These are phyloP conservation scores for Aphrophora alni DNA, from an alignment of 2,888 invertebrate species.

Conservation along the genomic window DNA sequence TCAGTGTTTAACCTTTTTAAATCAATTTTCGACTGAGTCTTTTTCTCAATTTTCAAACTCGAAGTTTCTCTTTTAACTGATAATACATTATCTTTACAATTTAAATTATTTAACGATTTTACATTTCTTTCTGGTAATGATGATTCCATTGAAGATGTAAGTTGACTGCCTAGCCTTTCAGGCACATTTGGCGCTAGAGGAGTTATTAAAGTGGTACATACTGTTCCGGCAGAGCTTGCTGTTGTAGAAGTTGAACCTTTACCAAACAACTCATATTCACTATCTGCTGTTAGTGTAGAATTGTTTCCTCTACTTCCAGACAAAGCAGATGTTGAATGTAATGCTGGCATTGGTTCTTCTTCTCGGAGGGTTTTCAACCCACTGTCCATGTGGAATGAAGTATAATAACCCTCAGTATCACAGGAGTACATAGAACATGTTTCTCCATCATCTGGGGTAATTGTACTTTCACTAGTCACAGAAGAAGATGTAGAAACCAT, in stretches of 20 bases:
- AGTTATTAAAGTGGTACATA: slow-evolving; percentile 81
- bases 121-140: slow-evolving; percentile 48
- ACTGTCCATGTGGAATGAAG: slow-evolving; percentile 96
- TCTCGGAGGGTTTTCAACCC: slow-evolving; percentile 87
- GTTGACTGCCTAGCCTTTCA: slow-evolving; percentile 71
- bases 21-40: slow-evolving; percentile 45
- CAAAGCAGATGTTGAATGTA: slow-evolving; percentile 73
- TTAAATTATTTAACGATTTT: slow-evolving; percentile 38
- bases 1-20: slow-evolving; percentile 41
- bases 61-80: slow-evolving; percentile 44
- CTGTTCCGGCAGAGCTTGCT: slow-evolving; percentile 88
- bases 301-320: slow-evolving; percentile 71
- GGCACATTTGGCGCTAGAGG: slow-evolving; percentile 77
- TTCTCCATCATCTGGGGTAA: slow-evolving; percentile 86
- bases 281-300: slow-evolving; percentile 70
- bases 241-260: slow-evolving; percentile 86
- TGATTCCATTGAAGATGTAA: slow-evolving; percentile 39
- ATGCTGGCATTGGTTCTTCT: slow-evolving; percentile 68
- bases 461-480: slow-evolving; percentile 83
- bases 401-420: slow-evolving; percentile 97
- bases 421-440: slow-evolving; percentile 85
- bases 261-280: slow-evolving; percentile 91
- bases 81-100: slow-evolving; percentile 30
- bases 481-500: slow-evolving; percentile 77
- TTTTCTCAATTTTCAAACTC: slow-evolving; percentile 47